These are phyloP conservation scores for Tigriopus japonicus DNA, from an alignment of 1,140 invertebrate genomes.

Conservation along the genomic window DNA sequence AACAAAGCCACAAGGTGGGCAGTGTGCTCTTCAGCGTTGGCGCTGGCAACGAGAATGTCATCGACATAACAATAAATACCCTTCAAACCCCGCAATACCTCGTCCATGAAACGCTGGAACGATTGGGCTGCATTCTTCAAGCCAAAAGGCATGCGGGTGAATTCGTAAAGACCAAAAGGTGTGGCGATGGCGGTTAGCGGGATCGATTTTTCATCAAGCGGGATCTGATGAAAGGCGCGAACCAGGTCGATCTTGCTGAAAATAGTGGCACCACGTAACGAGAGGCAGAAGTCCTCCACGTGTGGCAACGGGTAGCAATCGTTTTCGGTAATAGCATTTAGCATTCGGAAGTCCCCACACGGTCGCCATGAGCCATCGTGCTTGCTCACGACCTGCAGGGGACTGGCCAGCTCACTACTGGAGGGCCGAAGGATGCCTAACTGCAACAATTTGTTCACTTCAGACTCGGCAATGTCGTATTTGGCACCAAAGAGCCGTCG, in stretches of 20 bases:
- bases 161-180: constrained; percentile 25
- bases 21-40: too few species aligned
- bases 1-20: too few species aligned
- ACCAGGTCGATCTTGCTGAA: constrained; percentile 19
- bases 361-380: constrained; percentile 22
- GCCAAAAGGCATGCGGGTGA: constrained; percentile 26
- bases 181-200: constrained; percentile 23
- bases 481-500: too few species aligned
- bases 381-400: constrained; percentile 20
- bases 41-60: constrained; percentile 30
- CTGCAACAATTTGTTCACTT: too few species aligned
- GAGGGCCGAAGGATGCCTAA: too few species aligned
- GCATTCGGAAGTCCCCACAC: constrained; percentile 28
- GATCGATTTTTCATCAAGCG: constrained; percentile 16
- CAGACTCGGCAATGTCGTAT: too few species aligned
- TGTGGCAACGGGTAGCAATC: constrained; percentile 26
- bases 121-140: constrained; percentile 27
- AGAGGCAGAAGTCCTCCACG: constrained; percentile 16
- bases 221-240: constrained; percentile 19
- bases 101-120: constrained; percentile 31
- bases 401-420: constrained; percentile 11
- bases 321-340: constrained; percentile 26
- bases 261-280: constrained; percentile 12
- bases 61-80: constrained; percentile 28
- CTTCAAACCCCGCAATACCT: constrained; percentile 22